These are phyloP conservation scores for Oryctolagus cuniculus DNA, from an alignment of 2,113 vertebrate genomes.

Conservation along the genomic window DNA sequence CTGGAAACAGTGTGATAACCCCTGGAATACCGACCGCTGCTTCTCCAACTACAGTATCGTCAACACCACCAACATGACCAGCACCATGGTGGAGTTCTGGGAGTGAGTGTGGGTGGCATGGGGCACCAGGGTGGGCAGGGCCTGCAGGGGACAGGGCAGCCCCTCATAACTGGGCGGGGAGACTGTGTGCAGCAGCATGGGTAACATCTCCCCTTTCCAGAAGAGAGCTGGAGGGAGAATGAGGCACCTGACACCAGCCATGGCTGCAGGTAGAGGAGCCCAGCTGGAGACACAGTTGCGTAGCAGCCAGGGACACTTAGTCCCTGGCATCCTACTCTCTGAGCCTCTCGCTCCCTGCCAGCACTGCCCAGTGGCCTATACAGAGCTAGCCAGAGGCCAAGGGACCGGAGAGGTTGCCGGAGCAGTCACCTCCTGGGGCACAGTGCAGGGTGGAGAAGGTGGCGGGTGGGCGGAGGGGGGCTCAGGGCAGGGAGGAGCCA, in stretches of 20 bases:
- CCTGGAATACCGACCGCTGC: constrained; percentile 98
- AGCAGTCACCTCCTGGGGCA: too few species aligned
- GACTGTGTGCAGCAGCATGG: not conserved
- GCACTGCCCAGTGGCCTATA: not conserved
- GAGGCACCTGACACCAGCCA: too few species aligned
- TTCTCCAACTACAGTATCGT: constrained; percentile 96
- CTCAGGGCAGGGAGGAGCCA: not conserved
- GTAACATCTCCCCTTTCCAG: not conserved
- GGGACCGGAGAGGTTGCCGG: not conserved
- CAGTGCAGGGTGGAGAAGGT: too few species aligned
- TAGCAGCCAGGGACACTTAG: not conserved
- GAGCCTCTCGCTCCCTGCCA: too few species aligned
- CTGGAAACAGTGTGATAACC: constrained; percentile 98
- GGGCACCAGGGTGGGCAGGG: fast-evolving
- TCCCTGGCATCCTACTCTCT: not conserved
- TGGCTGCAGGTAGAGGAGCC: not conserved
- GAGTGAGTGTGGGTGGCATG: constrained; percentile 91
- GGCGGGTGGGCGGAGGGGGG: too few species aligned
- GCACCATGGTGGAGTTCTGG: constrained; percentile 98
- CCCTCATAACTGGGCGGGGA: not conserved
- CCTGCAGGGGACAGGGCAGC: not conserved
- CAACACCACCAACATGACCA: constrained; percentile 96
- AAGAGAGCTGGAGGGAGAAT: constrained; percentile 89
- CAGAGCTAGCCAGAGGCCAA: not conserved
- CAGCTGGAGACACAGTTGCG: not conserved